Base-by-base conservation (phyloP, 1,140 invertebrate species). In the Pachyrhynchus sulphureomaculatus region DNA sequence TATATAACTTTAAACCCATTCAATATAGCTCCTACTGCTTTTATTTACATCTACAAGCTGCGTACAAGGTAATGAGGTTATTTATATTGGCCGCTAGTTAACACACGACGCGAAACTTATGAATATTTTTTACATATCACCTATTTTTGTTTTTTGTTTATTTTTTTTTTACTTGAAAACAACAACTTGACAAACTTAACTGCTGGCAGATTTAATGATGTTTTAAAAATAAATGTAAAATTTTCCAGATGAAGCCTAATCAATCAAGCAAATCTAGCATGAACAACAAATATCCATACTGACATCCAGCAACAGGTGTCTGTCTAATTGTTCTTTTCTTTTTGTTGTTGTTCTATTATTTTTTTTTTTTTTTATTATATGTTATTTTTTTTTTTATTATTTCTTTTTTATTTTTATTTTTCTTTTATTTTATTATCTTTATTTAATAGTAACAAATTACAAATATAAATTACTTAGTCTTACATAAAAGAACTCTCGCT, bases 401-500 rank as follows among this genome's bases (percentile, higher is more conserved):
- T 62, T 68, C 62, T 74, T 74, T 74, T 77, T 73, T 76, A 74
- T 75, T 68, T 75, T 70, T 64, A 72, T 75, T 68, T 72, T 75
- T 70, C 67, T 67, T 68, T 70, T 67, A 51, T 72, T 72, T 62
- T 68, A 64, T 62, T 66, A 64, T 65, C 55, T 57, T 57, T 72
- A 68, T 56, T 52, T 41, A 60, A 66, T 54, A 69, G 67, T 48
- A 71, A 64, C 61, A 55, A 20, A 51, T 49, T 51, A 52, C 49
- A 60, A 55, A 49, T 65, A 60, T 42, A 54, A 32, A 34, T 42
- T 26, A 37, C 34, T 33, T 20, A 61, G 42, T 24, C 37, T 56
- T 56, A 29, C 12, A n/a, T 29, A 29, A 9, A 29, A 29, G 26
- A 29, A 10, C 12, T 18, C 33, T 58, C 37, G 39, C n/a, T 37